Conservation (phyloP, 2,888 invertebrate genomes). For the Latrodectus hesperus region DNA sequence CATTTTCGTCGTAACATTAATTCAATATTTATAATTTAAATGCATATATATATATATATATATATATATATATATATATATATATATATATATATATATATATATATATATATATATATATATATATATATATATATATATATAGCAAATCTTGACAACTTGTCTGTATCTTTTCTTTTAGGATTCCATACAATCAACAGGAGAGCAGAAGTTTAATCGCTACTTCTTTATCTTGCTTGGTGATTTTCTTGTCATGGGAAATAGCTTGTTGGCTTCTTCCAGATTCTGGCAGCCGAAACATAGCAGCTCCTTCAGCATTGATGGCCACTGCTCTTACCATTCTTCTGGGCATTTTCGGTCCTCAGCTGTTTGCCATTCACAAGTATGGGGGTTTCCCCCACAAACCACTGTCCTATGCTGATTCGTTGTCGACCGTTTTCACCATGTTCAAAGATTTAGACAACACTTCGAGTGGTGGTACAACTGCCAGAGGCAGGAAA, state of each 20-base stretch:
- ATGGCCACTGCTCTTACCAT: conserved; percentile 52
- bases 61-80: conserved; percentile 11
- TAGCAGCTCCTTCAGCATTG: conserved; percentile 59
- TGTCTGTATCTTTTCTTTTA: background rate
- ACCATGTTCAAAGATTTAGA: conserved; percentile 69
- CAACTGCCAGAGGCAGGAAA: conserved; percentile 59
- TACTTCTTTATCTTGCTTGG: conserved; percentile 50
- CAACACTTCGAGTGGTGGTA: conserved; percentile 45
- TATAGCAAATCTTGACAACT: background rate
- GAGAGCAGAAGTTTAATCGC: conserved; percentile 59
- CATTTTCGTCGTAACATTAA: too few species aligned
- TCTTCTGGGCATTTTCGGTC: conserved; percentile 66
- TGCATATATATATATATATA: conserved; percentile 4
- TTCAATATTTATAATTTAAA: too few species aligned
- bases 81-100: too few species aligned
- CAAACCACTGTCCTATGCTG: conserved; percentile 68
- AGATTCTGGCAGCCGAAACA: conserved; percentile 46
- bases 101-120: too few species aligned
- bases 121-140: background rate
- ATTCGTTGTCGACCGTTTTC: conserved; percentile 70
- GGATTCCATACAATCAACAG: conserved; percentile 50
- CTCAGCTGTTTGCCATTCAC: conserved; percentile 67
- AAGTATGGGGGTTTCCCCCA: conserved; percentile 66
- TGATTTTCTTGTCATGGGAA: conserved; percentile 57
- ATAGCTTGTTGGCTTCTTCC: conserved; percentile 58